phyloP scores from a whole-genome alignment of 2,113 vertebrate genomes.

The Protobothrops mucrosquamatus region DNA sequence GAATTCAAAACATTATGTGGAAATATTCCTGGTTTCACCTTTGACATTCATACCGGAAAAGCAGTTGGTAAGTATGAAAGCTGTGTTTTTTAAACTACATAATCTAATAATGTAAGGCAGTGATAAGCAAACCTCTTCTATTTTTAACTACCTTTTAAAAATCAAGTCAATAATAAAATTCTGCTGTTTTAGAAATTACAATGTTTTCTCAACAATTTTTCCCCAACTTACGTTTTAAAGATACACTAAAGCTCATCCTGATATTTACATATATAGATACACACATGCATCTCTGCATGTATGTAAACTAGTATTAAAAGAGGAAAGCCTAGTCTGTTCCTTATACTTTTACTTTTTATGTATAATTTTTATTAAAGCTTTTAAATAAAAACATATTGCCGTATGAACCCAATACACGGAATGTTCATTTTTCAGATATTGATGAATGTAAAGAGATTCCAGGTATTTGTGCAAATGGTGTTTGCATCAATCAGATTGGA shows the following conservation, averaged over 20 bases:
- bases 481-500: slow-evolving; percentile 86
- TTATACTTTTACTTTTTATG: neutral
- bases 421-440: slow-evolving; percentile 75
- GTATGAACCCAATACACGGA: neutral
- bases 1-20: slow-evolving; percentile 80
- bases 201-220: neutral
- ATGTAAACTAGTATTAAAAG: neutral
- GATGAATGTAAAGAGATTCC: slow-evolving; percentile 86
- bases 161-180: neutral
- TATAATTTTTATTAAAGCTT: neutral
- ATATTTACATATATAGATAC: neutral
- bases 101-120: neutral
- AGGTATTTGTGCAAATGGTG: slow-evolving; percentile 81
- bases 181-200: neutral
- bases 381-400: neutral
- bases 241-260: neutral
- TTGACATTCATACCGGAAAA: slow-evolving; percentile 84
- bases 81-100: neutral
- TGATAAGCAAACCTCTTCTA: neutral
- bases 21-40: slow-evolving; percentile 82
- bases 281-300: neutral
- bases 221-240: neutral
- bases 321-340: neutral
- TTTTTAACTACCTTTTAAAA: neutral
- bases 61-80: slow-evolving; percentile 76